These are phyloP conservation scores for Galemys pyrenaicus DNA, from an alignment of 2,113 vertebrate genomes.

Conservation along the genomic window DNA sequence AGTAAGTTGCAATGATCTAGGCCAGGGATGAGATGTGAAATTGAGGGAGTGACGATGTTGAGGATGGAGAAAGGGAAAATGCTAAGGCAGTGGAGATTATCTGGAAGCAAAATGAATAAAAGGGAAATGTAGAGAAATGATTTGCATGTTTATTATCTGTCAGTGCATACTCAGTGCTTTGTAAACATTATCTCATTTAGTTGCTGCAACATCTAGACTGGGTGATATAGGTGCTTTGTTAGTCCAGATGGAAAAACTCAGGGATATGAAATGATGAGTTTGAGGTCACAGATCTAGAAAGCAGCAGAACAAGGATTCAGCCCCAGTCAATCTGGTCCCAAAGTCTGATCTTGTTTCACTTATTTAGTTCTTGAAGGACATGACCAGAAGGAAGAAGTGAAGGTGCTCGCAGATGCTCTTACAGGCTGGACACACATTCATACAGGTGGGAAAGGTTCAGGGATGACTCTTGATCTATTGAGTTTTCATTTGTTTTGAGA, in stretches of 20 bases:
- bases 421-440: not conserved
- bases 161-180: not conserved
- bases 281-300: slow-evolving; percentile 8
- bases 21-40: not conserved
- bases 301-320: not conserved
- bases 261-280: not conserved
- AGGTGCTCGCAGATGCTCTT: not conserved
- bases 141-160: not conserved
- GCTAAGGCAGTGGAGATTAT: not conserved
- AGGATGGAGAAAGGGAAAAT: not conserved
- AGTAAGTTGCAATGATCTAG: not conserved
- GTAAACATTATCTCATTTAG: not conserved
- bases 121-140: not conserved
- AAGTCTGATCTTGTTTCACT: not conserved
- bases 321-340: not conserved
- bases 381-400: not conserved
- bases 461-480: not conserved
- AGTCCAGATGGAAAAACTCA: slow-evolving; percentile 22
- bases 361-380: not conserved
- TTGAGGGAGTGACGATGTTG: not conserved
- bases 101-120: not conserved
- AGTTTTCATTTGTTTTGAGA: not conserved
- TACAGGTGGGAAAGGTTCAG: not conserved
- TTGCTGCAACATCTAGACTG: not conserved
- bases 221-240: not conserved